These are phyloP conservation scores for Nasonia oneida DNA, from an alignment of 2,888 invertebrate genomes.

Conservation along the genomic window DNA sequence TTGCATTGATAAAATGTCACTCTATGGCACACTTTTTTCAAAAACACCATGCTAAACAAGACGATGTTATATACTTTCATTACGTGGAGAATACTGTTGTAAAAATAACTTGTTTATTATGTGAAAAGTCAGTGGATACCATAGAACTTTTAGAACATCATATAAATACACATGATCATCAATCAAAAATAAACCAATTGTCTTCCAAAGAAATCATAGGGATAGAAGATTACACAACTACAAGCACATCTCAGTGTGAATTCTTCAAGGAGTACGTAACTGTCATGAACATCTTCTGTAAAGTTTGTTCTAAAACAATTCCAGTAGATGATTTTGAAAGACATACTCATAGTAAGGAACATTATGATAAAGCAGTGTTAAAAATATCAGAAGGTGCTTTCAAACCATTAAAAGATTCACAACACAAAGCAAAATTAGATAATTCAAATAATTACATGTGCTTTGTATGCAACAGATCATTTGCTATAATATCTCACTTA, in stretches of 20 bases:
- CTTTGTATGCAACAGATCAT: slow-evolving; percentile 31
- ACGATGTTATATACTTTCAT: slow-evolving; percentile 20
- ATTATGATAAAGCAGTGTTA: background rate
- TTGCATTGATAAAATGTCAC: slow-evolving; percentile 5
- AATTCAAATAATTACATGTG: background rate
- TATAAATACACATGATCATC: slow-evolving; percentile 2
- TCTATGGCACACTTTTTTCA: slow-evolving; percentile 28
- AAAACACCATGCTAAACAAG: background rate
- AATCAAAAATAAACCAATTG: background rate
- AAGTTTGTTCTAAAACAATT: background rate
- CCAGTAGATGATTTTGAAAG: background rate
- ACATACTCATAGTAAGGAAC: background rate
- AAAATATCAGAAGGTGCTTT: background rate
- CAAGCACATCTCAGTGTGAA: background rate
- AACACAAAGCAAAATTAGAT: background rate
- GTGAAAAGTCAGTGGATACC: background rate
- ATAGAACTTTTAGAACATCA: background rate
- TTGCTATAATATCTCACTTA: background rate
- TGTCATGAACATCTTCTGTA: background rate
- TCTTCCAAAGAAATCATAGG: background rate
- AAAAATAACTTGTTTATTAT: slow-evolving; percentile 32
- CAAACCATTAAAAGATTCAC: too few species aligned
- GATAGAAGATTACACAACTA: background rate
- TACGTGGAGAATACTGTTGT: background rate
- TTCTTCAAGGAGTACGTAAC: background rate